Evolutionary conservation across 2,888 invertebrate genomes (phyloP).

Genomic region (Antheraea yamamai): DNA sequence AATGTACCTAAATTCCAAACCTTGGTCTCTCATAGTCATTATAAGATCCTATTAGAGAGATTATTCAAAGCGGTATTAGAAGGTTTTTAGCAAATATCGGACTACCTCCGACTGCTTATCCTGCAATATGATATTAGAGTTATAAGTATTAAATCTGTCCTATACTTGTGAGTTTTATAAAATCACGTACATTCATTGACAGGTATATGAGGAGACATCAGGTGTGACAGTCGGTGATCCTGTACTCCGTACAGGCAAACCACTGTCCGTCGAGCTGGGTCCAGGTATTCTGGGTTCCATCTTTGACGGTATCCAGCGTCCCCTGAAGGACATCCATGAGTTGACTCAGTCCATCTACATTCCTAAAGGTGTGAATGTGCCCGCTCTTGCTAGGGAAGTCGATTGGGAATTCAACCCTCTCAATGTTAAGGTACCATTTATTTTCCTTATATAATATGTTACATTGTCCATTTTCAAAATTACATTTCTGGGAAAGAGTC

Average conservation of each 20-base stretch:
- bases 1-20: too few relatives aligned
- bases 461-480: too few relatives aligned
- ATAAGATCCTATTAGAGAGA: background rate
- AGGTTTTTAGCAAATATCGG: too few relatives aligned
- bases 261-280: slow-evolving; percentile 98
- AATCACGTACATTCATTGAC: slow-evolving; percentile 13
- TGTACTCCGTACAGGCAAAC: slow-evolving; percentile 98
- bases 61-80: too few relatives aligned
- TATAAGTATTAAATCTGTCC: background rate
- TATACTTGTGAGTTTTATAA: background rate
- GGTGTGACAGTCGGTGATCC: slow-evolving; percentile 99
- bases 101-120: too few relatives aligned
- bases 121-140: too few relatives aligned
- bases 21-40: background rate
- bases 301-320: slow-evolving; percentile 99
- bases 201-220: slow-evolving; percentile 97
- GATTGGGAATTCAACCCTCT: slow-evolving; percentile 97
- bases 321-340: slow-evolving; percentile 97
- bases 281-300: slow-evolving; percentile 99
- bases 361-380: slow-evolving; percentile 98
- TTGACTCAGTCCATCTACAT: slow-evolving; percentile 98
- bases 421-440: slow-evolving; percentile 85
- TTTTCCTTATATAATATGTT: background rate
- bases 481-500: too few relatives aligned
- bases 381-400: slow-evolving; percentile 90